Evolutionary conservation across 1,140 invertebrate species (phyloP).

Genomic region (Brachionus rotundiformis): DNA sequence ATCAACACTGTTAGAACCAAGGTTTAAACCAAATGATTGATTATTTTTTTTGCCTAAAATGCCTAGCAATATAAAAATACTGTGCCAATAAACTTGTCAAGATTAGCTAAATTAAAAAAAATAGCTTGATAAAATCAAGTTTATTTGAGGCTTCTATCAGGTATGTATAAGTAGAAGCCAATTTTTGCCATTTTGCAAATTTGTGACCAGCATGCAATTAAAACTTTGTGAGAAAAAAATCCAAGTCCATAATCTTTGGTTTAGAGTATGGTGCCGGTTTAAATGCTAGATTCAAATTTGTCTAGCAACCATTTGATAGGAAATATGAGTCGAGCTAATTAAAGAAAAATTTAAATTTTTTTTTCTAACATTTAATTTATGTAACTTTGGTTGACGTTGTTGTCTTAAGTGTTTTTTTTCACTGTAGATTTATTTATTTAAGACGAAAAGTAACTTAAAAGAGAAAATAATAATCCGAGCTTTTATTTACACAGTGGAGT

Average conservation of each 20-base stretch:
- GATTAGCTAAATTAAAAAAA: constrained; percentile 14
- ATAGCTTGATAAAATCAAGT: neutral
- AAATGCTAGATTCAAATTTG: neutral
- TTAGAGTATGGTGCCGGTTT: neutral
- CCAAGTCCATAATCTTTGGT: neutral
- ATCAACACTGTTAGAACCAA: neutral
- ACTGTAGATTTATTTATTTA: constrained; percentile 7
- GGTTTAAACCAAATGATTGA: neutral
- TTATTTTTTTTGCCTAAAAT: constrained; percentile 12
- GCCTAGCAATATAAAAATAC: constrained; percentile 19
- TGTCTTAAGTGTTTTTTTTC: constrained; percentile 16
- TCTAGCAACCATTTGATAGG: neutral
- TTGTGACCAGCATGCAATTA: neutral
- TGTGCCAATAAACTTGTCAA: neutral
- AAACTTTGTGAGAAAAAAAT: neutral
- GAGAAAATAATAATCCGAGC: neutral
- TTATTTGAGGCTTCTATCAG: neutral
- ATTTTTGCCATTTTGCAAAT: neutral
- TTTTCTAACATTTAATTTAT: neutral
- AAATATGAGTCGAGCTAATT: neutral
- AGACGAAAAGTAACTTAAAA: constrained; percentile 18
- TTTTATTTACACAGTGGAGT: neutral
- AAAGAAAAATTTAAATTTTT: neutral
- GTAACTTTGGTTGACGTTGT: constrained; percentile 3
- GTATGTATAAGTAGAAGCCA: neutral